Base-by-base conservation (phyloP, 2,113 vertebrate species). In the Sturnus vulgaris region DNA sequence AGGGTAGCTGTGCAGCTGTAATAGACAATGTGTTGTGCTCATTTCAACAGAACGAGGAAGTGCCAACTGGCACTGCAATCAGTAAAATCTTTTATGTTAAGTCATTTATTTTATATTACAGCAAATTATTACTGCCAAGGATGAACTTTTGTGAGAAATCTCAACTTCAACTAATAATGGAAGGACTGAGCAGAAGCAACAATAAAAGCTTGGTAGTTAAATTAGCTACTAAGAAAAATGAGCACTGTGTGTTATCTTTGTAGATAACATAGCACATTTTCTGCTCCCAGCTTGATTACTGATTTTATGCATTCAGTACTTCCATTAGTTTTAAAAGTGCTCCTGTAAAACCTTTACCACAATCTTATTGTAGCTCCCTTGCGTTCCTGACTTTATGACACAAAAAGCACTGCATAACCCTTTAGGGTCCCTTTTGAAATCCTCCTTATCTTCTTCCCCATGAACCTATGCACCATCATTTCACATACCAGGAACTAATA, bases 141-240 rank as follows among this genome's bases (percentile, higher is more conserved):
- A 97, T 61, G 92, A 97, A 94, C 94, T 97, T 98, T 90, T 83
- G 93, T 61, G 63, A 86, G 91, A 96, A 98, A 97, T 92, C 91
- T 92, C 10, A 12, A 87, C 92, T 95, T 97, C 88, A 83, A 86
- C 93, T 97, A 96, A 97, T 95, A 96, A 97, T 44, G 60, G 56
- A 79, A 94, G 93, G 80, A 91, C 68, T 75, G 76, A 96, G 77
- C 46, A 91, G 49, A 56, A 80, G 53, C 37, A 90, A 60, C 82
- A 95, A 77, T 92, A 92, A 97, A 94, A 97, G 77, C 35, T 13
- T 64, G 61, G 69, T 93, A 79, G 85, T 79, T 82, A 92, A 95
- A 96, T 95, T 81, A 94, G 75, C 68, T 83, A 66, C 61, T 11
- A 40, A 88, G 79, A 88, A 94, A 96, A 94, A 95, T 25, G 44